These are phyloP conservation scores for Botia almorhae DNA, from an alignment of 2,797 vertebrate species.

Conservation along the genomic window DNA sequence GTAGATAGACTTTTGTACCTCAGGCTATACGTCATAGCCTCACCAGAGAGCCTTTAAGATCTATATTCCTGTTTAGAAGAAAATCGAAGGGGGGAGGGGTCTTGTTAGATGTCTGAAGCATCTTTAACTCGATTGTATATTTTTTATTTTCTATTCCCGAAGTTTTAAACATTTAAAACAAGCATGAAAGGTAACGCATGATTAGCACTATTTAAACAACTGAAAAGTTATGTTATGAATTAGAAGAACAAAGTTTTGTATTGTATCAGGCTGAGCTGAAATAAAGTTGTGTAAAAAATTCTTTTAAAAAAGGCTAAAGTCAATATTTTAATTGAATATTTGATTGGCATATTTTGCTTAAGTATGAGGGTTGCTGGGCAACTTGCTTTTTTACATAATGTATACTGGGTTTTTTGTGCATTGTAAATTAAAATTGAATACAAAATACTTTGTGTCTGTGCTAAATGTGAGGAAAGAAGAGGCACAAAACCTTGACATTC, in stretches of 20 bases:
- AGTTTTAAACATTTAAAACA: slow-evolving; percentile 57
- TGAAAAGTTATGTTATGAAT: slow-evolving; percentile 49
- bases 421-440: slow-evolving; percentile 78
- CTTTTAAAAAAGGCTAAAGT: slow-evolving; percentile 37
- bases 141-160: slow-evolving; percentile 65
- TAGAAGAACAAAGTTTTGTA: slow-evolving; percentile 27
- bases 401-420: slow-evolving; percentile 67
- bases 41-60: slow-evolving; percentile 55
- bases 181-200: slow-evolving; percentile 70
- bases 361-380: slow-evolving; percentile 77
- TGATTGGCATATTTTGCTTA: slow-evolving; percentile 62
- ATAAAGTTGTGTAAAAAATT: slow-evolving; percentile 46
- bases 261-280: slow-evolving; percentile 34
- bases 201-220: slow-evolving; percentile 53
- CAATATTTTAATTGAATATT: slow-evolving; percentile 58
- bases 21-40: slow-evolving; percentile 54
- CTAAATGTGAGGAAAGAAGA: slow-evolving; percentile 14
- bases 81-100: slow-evolving; percentile 13
- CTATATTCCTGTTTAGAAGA: slow-evolving; percentile 50
- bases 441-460: slow-evolving; percentile 57
- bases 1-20: slow-evolving; percentile 65
- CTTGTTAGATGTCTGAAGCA: slow-evolving; percentile 45
- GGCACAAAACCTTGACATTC: neutral
- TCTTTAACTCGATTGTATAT: slow-evolving; percentile 62
- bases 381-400: slow-evolving; percentile 74